These are phyloP conservation scores for Uria lomvia DNA, from an alignment of 2,113 vertebrate genomes.

Conservation along the genomic window DNA sequence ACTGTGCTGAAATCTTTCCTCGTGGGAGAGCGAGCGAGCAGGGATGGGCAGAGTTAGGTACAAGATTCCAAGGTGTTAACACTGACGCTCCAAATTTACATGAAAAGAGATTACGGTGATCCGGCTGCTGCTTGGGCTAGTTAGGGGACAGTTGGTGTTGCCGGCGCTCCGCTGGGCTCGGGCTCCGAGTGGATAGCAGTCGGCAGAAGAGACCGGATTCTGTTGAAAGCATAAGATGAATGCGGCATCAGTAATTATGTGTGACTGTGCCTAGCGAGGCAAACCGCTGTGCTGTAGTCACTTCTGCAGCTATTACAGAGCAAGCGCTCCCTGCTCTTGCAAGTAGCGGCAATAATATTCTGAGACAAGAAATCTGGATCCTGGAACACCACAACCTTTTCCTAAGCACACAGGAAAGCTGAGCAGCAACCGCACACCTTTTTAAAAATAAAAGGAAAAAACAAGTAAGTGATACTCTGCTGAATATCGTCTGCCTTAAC, in stretches of 20 bases:
- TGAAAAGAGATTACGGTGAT: rapidly evolving
- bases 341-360: background rate
- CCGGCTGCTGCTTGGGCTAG: background rate
- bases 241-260: rapidly evolving
- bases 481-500: background rate
- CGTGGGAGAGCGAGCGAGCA: background rate
- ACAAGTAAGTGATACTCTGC: background rate
- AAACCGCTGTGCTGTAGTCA: background rate
- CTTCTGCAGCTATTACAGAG: background rate
- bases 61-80: background rate
- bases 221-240: background rate
- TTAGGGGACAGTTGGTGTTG: rapidly evolving
- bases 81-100: background rate
- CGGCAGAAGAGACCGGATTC: background rate
- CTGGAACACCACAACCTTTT: background rate
- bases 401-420: background rate
- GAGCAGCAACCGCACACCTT: background rate
- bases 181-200: background rate
- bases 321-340: background rate
- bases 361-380: background rate
- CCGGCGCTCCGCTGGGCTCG: background rate
- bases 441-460: background rate
- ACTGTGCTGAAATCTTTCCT: background rate
- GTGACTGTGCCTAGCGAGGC: background rate
- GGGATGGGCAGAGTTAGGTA: background rate